Evolutionary conservation across 2,888 invertebrate genomes (phyloP), one percentile per base, ranked within the genome.

Genomic region (Lycocerus yunnanus): DNA sequence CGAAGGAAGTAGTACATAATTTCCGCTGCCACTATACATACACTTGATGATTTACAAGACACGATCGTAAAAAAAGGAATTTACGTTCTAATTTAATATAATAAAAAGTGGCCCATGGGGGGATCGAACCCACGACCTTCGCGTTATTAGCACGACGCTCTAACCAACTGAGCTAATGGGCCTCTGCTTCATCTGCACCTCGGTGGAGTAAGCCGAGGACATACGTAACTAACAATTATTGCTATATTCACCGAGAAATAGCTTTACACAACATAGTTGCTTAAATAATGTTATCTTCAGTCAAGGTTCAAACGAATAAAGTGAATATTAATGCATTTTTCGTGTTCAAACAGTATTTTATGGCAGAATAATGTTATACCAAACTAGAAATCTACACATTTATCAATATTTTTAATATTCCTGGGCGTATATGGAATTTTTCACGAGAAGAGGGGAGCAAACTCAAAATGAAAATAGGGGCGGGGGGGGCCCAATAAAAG

Each of bases 71-170:
- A n/a, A 27, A 27, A 27, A 27, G 13, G 13, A 4, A 27, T 27
- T 13, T n/a, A 43, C 1, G n/a, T n/a, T 43, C n/a, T n/a, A 43
- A 43, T 43, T 43, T n/a, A 6, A 43, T 6, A 43, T 43, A n/a
- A 43, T 8, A 71, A 58, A 66, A 20, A 66, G 14, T 91, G 91
- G 91, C 91, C 91, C 91, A 91, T 91, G 91, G 89, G 91, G 91
- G 91, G 91, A 91, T 91, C 91, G 91, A 91, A 91, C 91, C 91
- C 91, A 89, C 91, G 91, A 91, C 91, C 91, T 91, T 91, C 91
- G 91, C 91, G 91, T 91, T 91, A 91, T 91, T 91, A 91, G 91
- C 91, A 91, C 91, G 91, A 91, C 91, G 91, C 91, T 91, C 91
- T 91, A 91, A 91, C 91, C 91, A 91, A 91, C 91, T 91, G 91